Evolutionary conservation across 2,113 vertebrate species (phyloP).

Genomic region (Zapus hudsonius): DNA sequence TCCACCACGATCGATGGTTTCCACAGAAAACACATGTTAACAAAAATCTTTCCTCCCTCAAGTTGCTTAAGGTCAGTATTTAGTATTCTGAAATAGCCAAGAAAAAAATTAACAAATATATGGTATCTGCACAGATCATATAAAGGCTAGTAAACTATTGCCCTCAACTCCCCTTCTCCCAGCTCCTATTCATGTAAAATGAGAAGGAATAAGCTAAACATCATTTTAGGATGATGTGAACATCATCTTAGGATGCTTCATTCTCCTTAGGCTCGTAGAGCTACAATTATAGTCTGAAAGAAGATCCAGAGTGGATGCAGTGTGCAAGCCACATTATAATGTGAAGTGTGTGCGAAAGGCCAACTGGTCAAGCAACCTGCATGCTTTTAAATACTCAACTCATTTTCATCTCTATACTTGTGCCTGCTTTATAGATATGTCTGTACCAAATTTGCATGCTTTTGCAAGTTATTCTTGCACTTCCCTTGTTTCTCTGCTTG

Average conservation of each 20-base stretch:
- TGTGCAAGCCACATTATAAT: background rate
- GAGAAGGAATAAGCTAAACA: background rate
- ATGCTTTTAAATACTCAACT: background rate
- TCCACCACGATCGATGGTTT: background rate
- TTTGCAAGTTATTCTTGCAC: background rate
- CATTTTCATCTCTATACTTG: background rate
- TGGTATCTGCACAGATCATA: background rate
- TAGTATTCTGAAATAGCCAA: background rate
- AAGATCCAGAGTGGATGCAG: background rate
- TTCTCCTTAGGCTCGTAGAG: background rate
- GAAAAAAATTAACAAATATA: background rate
- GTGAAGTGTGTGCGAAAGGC: background rate
- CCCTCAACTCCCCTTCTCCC: accelerated
- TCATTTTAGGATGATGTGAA: background rate
- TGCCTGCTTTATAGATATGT: background rate
- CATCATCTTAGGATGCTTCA: background rate
- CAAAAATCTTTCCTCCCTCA: background rate
- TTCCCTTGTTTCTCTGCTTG: background rate
- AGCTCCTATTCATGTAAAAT: background rate
- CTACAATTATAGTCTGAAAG: background rate
- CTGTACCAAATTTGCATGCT: background rate
- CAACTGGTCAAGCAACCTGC: background rate
- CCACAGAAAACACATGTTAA: no score
- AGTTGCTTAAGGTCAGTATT: background rate
- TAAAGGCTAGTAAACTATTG: accelerated